These are phyloP conservation scores for Pelobates cultripes DNA, from an alignment of 2,797 vertebrate genomes.

Conservation along the genomic window DNA sequence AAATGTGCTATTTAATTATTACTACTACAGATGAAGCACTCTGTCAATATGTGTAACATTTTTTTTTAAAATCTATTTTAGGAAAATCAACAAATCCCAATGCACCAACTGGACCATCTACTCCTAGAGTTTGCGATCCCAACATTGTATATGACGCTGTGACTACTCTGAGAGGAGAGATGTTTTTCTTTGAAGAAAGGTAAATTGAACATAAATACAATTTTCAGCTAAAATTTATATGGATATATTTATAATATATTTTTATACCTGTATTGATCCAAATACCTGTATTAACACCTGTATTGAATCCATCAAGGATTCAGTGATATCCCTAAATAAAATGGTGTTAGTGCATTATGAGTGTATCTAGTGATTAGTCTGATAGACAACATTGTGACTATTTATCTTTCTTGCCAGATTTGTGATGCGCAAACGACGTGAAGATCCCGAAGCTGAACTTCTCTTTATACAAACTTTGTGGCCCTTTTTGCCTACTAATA, in stretches of 20 bases:
- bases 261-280: too few species aligned
- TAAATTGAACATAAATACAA: constrained; percentile 51
- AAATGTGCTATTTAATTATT: too few species aligned
- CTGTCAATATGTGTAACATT: too few species aligned
- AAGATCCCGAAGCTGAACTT: constrained; percentile 58
- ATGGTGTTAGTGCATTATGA: too few species aligned
- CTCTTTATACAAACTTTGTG: constrained; percentile 73
- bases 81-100: constrained; percentile 31
- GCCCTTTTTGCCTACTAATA: constrained; percentile 70
- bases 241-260: too few species aligned
- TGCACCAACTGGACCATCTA: constrained; percentile 37
- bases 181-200: constrained; percentile 83
- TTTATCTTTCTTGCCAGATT: constrained; percentile 66
- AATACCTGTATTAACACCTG: too few species aligned
- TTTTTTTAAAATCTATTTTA: constrained; percentile 6
- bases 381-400: too few species aligned
- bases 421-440: constrained; percentile 70
- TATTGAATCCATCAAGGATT: too few species aligned
- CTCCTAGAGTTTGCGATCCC: constrained; percentile 66
- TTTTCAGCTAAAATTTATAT: too few species aligned
- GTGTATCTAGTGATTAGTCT: too few species aligned
- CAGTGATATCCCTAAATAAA: too few species aligned
- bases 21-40: too few species aligned
- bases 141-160: constrained; percentile 78
- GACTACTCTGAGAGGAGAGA: constrained; percentile 74